phyloP scores from a whole-genome alignment of 2,113 vertebrate species.

The Centrocercus urophasianus region DNA sequence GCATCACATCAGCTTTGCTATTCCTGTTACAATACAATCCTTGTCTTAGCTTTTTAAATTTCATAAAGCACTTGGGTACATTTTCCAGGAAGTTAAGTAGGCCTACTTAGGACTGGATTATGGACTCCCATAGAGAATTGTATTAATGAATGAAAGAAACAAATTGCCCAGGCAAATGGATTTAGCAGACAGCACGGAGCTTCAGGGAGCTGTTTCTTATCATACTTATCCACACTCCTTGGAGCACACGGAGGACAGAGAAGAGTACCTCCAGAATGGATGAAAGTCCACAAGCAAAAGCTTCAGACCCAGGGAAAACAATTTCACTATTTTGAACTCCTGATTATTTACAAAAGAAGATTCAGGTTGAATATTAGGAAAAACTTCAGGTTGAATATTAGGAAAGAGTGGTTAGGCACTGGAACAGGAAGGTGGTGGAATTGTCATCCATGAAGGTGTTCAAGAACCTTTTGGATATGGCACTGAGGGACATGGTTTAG shows the following conservation, averaged over 20 bases:
- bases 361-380: too few species aligned
- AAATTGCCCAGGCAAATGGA: not conserved
- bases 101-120: not conserved
- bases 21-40: not conserved
- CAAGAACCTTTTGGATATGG: too few species aligned
- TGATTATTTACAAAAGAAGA: not conserved
- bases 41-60: not conserved
- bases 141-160: not conserved
- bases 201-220: not conserved
- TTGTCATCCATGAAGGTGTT: too few species aligned
- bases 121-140: not conserved
- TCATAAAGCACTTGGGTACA: not conserved
- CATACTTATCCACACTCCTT: not conserved
- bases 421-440: too few species aligned
- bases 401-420: too few species aligned
- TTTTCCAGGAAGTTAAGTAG: not conserved
- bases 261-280: not conserved
- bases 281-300: fast-evolving
- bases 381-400: too few species aligned
- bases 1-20: fast-evolving
- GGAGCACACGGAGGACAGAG: not conserved
- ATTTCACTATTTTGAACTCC: not conserved
- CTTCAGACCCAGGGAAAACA: not conserved
- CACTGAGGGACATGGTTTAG: too few species aligned
- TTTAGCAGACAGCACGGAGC: not conserved